A percentile compares a stretch with the other conserved stretches of the same genome.
Conservation (phyloP, 2,113 vertebrate species). For the Bubo blakistoni region DNA sequence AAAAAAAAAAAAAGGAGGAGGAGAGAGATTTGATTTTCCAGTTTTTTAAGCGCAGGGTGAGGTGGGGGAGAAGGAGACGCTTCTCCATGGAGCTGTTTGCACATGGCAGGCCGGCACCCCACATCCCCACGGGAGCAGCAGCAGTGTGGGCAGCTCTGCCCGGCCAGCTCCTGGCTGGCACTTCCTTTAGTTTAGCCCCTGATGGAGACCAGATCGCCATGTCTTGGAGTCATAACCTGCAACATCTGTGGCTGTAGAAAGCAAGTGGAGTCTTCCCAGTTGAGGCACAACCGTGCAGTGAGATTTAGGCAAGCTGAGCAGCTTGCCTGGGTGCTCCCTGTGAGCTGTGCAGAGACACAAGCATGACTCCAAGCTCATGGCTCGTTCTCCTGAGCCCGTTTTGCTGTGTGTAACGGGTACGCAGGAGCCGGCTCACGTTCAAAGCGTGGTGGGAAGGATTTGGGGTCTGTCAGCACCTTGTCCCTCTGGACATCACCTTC, state of each 20-base stretch:
- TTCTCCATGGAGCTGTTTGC: neutral
- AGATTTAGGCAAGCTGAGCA: neutral
- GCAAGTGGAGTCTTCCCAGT: fast-evolving
- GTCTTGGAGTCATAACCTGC: fast-evolving
- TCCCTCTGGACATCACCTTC: neutral
- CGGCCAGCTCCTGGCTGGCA: neutral
- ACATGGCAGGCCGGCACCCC: neutral
- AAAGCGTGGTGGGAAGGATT: neutral
- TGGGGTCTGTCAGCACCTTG: neutral
- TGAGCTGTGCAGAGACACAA: neutral
- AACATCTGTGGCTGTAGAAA: neutral
- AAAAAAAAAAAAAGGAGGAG: slow-evolving; percentile 45
- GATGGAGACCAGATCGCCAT: neutral
- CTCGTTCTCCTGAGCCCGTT: neutral
- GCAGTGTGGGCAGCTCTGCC: neutral
- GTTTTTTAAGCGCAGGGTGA: neutral
- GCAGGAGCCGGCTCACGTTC: fast-evolving
- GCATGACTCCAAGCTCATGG: fast-evolving
- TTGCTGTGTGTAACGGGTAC: neutral
- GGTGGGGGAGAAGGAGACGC: neutral
- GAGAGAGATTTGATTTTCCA: slow-evolving; percentile 17
- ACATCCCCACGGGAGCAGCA: neutral
- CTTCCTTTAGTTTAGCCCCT: neutral
- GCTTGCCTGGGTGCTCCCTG: neutral
- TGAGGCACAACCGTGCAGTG: fast-evolving